Base-by-base conservation (phyloP, 1,140 invertebrate species). In the Bombus huntii region DNA sequence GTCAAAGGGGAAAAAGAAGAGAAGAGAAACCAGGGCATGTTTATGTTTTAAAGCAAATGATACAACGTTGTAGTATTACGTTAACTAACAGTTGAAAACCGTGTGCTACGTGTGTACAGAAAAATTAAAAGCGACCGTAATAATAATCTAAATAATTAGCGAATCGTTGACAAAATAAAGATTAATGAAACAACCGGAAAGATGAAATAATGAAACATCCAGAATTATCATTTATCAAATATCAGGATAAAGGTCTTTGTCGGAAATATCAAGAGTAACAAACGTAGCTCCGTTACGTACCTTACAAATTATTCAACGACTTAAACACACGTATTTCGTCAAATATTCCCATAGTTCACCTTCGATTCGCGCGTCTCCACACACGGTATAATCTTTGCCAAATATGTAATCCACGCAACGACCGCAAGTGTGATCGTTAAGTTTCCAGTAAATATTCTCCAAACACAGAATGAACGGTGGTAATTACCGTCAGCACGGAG, bases 31-130 rank as follows among this genome's bases (percentile, higher is more conserved):
- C 59, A 39, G 13, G 59, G 13, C 59, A 15, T 4, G 3, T 71
- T 28, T 71, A 42, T 39, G 37, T 71, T 39, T 28, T n/a, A 15
- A 72, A 42, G 65, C 8, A 68, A 22, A 34, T 22, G 25, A 71
- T 28, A 39, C 13, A 31, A 18, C n/a, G n/a, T 22, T 15, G 25
- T 42, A 42, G 6, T 42, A 13, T 42, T 1, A 9, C 70, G n/a
- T n/a, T 71, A 72, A 18, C 2, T 28, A 44, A 72, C 39, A 28
- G 12, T 10, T n/a, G 28, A n/a, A 22, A 72, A 42, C 5, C 4
- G 12, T 0, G 13, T n/a, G 1, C 28, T 18, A 13, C 12, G 25
- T 8, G 25, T 8, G 2, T 9, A 5, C 0, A 42, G 10, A 0
- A 28, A 8, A 6, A n/a, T 72, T n/a, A 73, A 44, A 73, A 44